phyloP scores from a whole-genome alignment of 2,797 vertebrate genomes.

The Danio kyathit region DNA sequence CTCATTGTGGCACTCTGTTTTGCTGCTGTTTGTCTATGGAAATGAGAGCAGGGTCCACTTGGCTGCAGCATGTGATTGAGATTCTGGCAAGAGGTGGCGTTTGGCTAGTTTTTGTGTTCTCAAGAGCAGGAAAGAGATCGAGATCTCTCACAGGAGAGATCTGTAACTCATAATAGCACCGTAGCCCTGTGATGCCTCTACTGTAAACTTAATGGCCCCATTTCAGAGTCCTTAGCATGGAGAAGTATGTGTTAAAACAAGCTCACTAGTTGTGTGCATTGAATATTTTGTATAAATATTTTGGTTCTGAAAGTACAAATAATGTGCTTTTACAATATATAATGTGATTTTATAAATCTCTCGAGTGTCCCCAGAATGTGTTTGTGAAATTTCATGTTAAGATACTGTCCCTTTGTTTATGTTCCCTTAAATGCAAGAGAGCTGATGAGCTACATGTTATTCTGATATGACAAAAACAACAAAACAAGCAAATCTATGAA shows the following conservation, averaged over 20 bases:
- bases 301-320: background rate
- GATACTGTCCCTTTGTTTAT: too few relatives aligned
- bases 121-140: constrained; percentile 28
- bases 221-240: constrained; percentile 1
- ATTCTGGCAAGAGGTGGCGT: background rate
- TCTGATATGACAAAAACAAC: too few relatives aligned
- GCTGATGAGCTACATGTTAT: too few relatives aligned
- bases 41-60: constrained; percentile 9
- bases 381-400: too few relatives aligned
- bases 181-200: constrained; percentile 9
- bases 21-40: constrained; percentile 37
- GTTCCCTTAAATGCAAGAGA: too few relatives aligned
- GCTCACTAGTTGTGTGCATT: background rate
- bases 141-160: constrained; percentile 21
- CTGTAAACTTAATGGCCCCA: constrained; percentile 17
- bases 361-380: too few relatives aligned
- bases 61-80: constrained; percentile 13
- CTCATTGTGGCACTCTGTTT: constrained; percentile 32
- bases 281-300: background rate
- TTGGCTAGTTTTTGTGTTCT: constrained; percentile 30
- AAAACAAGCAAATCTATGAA: too few relatives aligned
- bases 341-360: too few relatives aligned
- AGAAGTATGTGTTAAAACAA: background rate
- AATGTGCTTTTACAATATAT: background rate
- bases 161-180: constrained; percentile 15